Base-by-base conservation (phyloP, 2,888 invertebrate species). In the Anagyrus pseudococci region DNA sequence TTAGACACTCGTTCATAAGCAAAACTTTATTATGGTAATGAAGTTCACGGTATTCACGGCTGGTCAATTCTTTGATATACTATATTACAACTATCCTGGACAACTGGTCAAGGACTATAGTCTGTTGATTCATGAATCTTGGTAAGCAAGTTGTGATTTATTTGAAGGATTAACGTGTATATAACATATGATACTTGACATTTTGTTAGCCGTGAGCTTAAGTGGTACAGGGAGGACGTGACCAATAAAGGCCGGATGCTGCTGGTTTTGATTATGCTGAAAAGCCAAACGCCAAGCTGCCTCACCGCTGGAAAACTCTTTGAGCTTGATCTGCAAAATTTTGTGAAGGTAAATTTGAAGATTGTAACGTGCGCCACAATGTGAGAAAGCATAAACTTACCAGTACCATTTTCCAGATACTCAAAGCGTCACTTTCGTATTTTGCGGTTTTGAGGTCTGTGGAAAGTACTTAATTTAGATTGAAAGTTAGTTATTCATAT, bases 401-500 rank as follows among this genome's bases (percentile, higher is more conserved):
- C n/a, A n/a, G n/a, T n/a, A n/a, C n/a, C n/a, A n/a, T n/a, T 48
- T 55, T 61, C 1, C 44, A 62, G 62, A 62, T 62, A 10, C 50
- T 62, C 2, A 62, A 62, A 37, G 56, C 56, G 40, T 62, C 56
- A 1, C 29, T 62, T 1, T 62, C 62, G 0, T 62, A 47, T 22
- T 62, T 50, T 20, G 47, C 62, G 1, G 29, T 56, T 22, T 41
- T 60, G 8, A 4, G 22, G 8, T 60, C 54, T 0, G 25, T 13
- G 33, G 40, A 40, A 29, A 53, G 13, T 33, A n/a, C n/a, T n/a
- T n/a, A n/a, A n/a, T n/a, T n/a, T n/a, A n/a, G n/a, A n/a, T n/a
- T n/a, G n/a, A n/a, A n/a, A n/a, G n/a, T n/a, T n/a, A n/a, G n/a
- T n/a, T n/a, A n/a, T n/a, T n/a, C n/a, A n/a, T n/a, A n/a, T n/a